These are phyloP conservation scores for Parthenolecanium corni DNA, from an alignment of 2,888 invertebrate species.

Conservation along the genomic window DNA sequence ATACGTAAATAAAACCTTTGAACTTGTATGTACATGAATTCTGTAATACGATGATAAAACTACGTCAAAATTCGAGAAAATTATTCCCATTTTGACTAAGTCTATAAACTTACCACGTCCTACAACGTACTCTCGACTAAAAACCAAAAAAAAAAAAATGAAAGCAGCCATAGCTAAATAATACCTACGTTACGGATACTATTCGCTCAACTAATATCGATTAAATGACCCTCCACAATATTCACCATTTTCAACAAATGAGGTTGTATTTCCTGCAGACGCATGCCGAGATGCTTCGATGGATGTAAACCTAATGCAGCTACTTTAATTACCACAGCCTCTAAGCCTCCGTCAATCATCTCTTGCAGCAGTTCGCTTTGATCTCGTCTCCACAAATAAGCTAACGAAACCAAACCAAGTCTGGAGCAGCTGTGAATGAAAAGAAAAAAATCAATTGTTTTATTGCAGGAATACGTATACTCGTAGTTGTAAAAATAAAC, in stretches of 20 bases:
- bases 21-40: background rate
- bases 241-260: conserved; percentile 71
- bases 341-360: conserved; percentile 87
- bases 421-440: conserved; percentile 78
- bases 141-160: too few relatives aligned
- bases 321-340: conserved; percentile 94
- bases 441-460: background rate
- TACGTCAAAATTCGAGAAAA: too few relatives aligned
- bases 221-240: background rate
- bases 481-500: background rate
- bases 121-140: too few relatives aligned
- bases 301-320: conserved; percentile 87
- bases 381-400: conserved; percentile 92
- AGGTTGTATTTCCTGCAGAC: conserved; percentile 70
- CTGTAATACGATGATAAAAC: too few relatives aligned
- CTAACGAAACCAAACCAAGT: conserved; percentile 74
- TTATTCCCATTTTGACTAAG: too few relatives aligned
- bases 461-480: conserved; percentile 28
- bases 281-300: conserved; percentile 72
- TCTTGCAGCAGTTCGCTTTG: conserved; percentile 88
- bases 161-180: too few relatives aligned
- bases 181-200: too few relatives aligned
- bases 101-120: too few relatives aligned
- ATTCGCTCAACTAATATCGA: too few relatives aligned
- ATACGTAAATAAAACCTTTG: background rate